Evolutionary conservation across 2,797 vertebrate species (phyloP).

Genomic region (Peromyscus aztecus): DNA sequence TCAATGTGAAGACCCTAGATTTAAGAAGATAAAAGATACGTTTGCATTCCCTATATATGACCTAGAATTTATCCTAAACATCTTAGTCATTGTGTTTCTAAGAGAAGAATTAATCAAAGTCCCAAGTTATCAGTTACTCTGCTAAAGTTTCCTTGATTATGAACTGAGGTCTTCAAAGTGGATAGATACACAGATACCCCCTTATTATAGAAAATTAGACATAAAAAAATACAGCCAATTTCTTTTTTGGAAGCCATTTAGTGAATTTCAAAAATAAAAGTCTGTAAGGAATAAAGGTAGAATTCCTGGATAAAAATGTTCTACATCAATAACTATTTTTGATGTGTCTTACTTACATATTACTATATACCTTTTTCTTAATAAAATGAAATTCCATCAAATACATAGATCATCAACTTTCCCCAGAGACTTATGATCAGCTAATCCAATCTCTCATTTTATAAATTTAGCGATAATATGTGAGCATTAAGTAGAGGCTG

Average conservation of each 20-base stretch:
- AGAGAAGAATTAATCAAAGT: constrained; percentile 53
- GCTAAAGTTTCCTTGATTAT: constrained; percentile 30
- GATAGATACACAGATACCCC: not conserved
- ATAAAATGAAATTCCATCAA: constrained; percentile 60
- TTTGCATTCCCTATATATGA: constrained; percentile 12
- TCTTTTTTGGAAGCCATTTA: constrained; percentile 54
- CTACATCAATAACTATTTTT: constrained; percentile 28
- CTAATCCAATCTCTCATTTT: constrained; percentile 51
- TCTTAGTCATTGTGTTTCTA: constrained; percentile 55
- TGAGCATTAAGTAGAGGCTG: constrained; percentile 60
- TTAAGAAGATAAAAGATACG: constrained; percentile 36
- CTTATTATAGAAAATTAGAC: constrained; percentile 45
- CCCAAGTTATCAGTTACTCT: constrained; percentile 39
- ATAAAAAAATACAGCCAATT: constrained; percentile 16
- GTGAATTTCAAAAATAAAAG: constrained; percentile 25
- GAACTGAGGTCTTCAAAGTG: constrained; percentile 40
- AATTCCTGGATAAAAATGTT: constrained; percentile 54
- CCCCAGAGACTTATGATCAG: constrained; percentile 23
- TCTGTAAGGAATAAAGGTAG: constrained; percentile 43
- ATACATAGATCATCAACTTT: constrained; percentile 46
- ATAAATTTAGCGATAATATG: constrained; percentile 59
- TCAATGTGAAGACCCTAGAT: not conserved
- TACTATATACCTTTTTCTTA: constrained; percentile 35
- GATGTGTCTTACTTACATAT: constrained; percentile 33
- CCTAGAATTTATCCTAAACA: constrained; percentile 12